Evolutionary conservation across 2,888 invertebrate species (phyloP), one percentile per base, ranked within the genome.

Genomic region (Amorpha juglandis): DNA sequence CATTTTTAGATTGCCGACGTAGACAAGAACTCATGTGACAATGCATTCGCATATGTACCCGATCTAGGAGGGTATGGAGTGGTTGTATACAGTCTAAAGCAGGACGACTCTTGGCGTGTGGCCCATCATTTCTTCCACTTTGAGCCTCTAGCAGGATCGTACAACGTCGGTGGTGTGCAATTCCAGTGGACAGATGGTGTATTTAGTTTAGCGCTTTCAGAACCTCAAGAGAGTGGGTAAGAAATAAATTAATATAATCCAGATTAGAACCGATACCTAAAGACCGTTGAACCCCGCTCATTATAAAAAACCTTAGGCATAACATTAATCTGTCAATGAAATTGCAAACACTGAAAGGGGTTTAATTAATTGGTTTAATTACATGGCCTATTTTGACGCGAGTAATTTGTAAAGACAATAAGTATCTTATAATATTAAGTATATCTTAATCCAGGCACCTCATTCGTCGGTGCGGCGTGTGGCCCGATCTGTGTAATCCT

Each of bases 151-250:
- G 91, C 95, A 77, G 97, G 97, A 2, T 95, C 96, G 72, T 96
- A 96, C 84, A 96, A 95, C 75, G 95, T 97, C 14, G 96, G 95
- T 53, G 97, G 97, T 6, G 94, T 97, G 27, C 95, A 96, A 81
- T 97, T 97, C 94, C 97, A 97, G 82, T 97, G 97, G 97, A 96
- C 96, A 0, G 97, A 97, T 82, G 97, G 97, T 0, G 94, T 97
- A 0, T 97, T 97, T 75, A 96, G 96, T 16, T 80, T 97, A 71
- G 96, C 97, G 1, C 87, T 97, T 19, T 96, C 95, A 0, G 94
- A 94, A 45, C 91, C 92, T 0, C 92, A 94, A 69, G 87, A 90
- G 7, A 94, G 95, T 74, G 94, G 95, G 94, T 94, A 73, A 85
- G 88, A 19, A 58, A 8, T 8, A 48, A 58, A n/a, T 3, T 0